Evolutionary conservation across 1,140 invertebrate genomes (phyloP).

Genomic region (Cherax quadricarinatus): DNA sequence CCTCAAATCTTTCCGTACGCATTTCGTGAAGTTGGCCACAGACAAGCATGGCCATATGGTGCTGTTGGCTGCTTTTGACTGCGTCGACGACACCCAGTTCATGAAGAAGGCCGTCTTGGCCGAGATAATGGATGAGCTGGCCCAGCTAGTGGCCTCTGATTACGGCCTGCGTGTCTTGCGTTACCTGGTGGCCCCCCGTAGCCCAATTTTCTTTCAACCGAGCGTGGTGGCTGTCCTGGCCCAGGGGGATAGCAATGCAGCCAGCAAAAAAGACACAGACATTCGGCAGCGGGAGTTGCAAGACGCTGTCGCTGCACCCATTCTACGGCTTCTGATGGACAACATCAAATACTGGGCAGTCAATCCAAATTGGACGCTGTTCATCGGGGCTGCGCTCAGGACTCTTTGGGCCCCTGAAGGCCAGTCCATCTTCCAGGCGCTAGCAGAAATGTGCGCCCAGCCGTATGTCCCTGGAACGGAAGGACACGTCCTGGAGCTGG

Average conservation of each 20-base stretch:
- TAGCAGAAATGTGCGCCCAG: constrained; percentile 57
- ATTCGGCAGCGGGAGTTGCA: constrained; percentile 85
- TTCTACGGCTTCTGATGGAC: constrained; percentile 60
- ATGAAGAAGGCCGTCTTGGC: constrained; percentile 85
- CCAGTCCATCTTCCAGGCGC: constrained; percentile 43
- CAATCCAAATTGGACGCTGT: constrained; percentile 71
- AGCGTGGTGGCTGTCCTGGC: constrained; percentile 83
- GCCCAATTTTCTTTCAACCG: constrained; percentile 87
- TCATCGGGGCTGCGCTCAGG: constrained; percentile 65
- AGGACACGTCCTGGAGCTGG: constrained; percentile 65
- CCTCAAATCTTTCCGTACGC: constrained; percentile 86
- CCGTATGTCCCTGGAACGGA: constrained; percentile 58
- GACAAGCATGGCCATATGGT: constrained; percentile 92
- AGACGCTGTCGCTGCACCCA: constrained; percentile 26
- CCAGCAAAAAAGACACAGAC: constrained; percentile 87
- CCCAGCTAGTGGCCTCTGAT: constrained; percentile 85
- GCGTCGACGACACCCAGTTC: constrained; percentile 94
- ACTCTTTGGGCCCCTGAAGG: constrained; percentile 25
- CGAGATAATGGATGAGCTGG: constrained; percentile 85
- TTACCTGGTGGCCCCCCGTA: constrained; percentile 89
- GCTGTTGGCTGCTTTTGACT: constrained; percentile 89
- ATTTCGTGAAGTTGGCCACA: constrained; percentile 86
- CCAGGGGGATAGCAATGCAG: constrained; percentile 81
- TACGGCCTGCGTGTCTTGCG: constrained; percentile 82
- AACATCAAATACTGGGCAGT: constrained; percentile 59